Evolutionary conservation across 1,140 invertebrate genomes (phyloP).

Genomic region (Hermatobates lingyangjiaoensis): DNA sequence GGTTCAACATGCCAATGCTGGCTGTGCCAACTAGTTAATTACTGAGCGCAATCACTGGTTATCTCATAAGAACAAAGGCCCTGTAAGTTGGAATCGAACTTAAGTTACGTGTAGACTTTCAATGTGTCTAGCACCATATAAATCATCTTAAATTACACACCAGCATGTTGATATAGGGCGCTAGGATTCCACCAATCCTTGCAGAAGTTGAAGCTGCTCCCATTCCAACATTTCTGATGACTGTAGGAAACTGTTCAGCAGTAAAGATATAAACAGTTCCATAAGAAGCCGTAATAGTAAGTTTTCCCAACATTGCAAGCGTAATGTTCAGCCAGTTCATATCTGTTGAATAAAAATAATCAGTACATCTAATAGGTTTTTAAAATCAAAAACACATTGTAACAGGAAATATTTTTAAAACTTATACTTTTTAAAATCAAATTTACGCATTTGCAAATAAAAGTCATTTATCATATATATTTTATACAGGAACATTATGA

Average conservation of each 20-base stretch:
- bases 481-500: too few species aligned
- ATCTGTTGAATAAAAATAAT: conserved; percentile 25
- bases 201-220: conserved; percentile 59
- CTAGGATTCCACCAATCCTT: conserved; percentile 52
- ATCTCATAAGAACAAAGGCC: too few species aligned
- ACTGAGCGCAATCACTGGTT: too few species aligned
- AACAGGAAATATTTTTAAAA: neutral
- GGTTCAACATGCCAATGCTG: too few species aligned
- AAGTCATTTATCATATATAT: too few species aligned
- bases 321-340: conserved; percentile 37
- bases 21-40: too few species aligned
- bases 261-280: conserved; percentile 63
- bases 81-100: too few species aligned
- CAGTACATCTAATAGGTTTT: neutral
- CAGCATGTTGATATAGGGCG: conserved; percentile 46
- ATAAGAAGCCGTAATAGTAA: conserved; percentile 63
- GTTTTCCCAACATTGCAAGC: conserved; percentile 60
- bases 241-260: conserved; percentile 66
- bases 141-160: conserved; percentile 28
- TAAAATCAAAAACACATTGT: conserved; percentile 5
- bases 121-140: too few species aligned
- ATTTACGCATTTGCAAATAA: neutral
- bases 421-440: neutral
- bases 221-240: conserved; percentile 54
- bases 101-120: too few species aligned